Percentiles rank a stretch among this genome's conserved stretches.
Evolutionary conservation across 2,888 invertebrate species (phyloP).

Genomic region (Ormyrus rosae): DNA sequence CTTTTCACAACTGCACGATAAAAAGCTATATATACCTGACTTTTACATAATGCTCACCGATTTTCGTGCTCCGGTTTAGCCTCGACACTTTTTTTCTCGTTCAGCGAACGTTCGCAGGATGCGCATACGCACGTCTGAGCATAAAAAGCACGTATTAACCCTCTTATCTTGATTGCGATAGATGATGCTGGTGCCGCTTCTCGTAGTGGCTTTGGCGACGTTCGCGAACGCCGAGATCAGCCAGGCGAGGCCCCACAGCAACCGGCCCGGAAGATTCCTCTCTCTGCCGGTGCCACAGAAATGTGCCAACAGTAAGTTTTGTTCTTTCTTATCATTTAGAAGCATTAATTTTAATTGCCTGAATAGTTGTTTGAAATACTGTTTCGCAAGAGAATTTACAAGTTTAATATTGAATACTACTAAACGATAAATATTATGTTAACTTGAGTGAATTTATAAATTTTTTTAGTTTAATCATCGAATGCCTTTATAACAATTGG

Average conservation of each 20-base stretch:
- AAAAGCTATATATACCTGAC: no score
- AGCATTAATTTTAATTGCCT: no score
- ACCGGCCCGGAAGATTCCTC: slow-evolving; percentile 89
- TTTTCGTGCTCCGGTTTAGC: neutral
- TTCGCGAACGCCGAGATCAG: slow-evolving; percentile 78
- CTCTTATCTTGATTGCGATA: slow-evolving; percentile 66
- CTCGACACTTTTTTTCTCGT: neutral
- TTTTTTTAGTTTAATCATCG: no score
- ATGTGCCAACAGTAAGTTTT: slow-evolving; percentile 88
- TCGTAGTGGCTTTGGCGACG: slow-evolving; percentile 74
- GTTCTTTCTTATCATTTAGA: neutral
- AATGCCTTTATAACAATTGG: no score
- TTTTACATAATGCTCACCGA: no score
- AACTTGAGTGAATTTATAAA: no score
- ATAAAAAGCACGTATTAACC: neutral
- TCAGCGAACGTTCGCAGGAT: neutral
- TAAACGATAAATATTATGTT: no score
- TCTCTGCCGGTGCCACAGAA: slow-evolving; percentile 88
- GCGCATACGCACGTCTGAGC: neutral
- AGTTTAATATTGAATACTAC: no score
- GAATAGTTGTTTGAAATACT: no score
- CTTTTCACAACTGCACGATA: no score
- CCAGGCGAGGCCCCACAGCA: slow-evolving; percentile 80
- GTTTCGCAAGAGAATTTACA: no score
- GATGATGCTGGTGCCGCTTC: slow-evolving; percentile 85